Evolutionary conservation across 1,140 invertebrate genomes (phyloP), one percentile per base, ranked within the genome.

Genomic region (Drosophila fuyamai): DNA sequence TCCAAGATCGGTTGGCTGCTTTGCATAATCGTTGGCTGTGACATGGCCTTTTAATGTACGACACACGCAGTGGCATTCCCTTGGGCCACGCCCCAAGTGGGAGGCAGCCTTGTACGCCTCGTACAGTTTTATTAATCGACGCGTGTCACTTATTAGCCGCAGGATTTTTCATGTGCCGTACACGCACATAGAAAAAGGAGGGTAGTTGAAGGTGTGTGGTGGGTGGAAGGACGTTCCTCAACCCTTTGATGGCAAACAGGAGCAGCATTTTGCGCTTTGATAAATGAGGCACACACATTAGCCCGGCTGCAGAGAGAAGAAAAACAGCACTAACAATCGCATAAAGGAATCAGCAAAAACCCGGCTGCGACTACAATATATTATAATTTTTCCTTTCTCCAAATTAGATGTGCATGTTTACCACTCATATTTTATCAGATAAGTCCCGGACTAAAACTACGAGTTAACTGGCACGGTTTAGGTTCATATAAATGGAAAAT

Each of bases 91-190:
- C 60, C 43, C 43, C 40, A 47, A 56, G 60, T 48, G 53, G 63
- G 61, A 27, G 47, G 68, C 60, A 62, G 58, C 63, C 71, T 76
- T 60, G 72, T 46, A 46, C 57, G 40, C 41, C 48, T 40, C 63
- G 46, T 51, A 74, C 59, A 55, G 72, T 88, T 83, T 88, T 89
- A 80, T 83, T 88, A 88, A 88, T 88, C 71, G 83, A 88, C 84
- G 83, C 79, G 73, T 88, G 84, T 88, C 83, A 80, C 79, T 83
- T 79, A 88, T 88, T 88, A 88, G 83, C 84, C 83, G 83, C 76
- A 83, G 83, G 83, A 88, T 82, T 88, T 86, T 83, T 80, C 68
- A 80, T 77, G 79, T 80, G 76, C 79, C 50, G 53, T 47, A 66
- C 82, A 86, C 76, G 75, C 79, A 80, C 76, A 71, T 13, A 18